Evolutionary conservation across 2,113 vertebrate genomes (phyloP).

Genomic region (Bolborhynchus lineola): DNA sequence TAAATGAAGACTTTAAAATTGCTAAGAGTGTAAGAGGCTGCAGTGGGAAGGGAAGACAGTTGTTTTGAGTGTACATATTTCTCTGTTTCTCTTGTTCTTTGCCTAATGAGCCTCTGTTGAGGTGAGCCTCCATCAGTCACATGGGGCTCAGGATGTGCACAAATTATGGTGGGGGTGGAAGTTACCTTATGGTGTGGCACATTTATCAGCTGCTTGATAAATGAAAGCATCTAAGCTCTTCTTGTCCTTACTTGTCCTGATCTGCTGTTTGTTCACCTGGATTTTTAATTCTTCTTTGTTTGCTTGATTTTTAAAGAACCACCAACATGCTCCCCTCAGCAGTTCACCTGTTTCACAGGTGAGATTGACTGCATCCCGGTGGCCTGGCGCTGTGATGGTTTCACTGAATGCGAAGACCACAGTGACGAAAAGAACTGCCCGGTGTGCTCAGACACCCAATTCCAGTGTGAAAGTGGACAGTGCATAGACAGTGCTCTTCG

Average conservation of each 20-base stretch:
- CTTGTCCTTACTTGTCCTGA: not conserved
- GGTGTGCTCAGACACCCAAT: conserved; percentile 87
- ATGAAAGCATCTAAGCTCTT: not conserved
- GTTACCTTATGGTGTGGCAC: not conserved
- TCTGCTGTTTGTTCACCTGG: not conserved
- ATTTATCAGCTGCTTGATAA: not conserved
- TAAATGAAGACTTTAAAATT: not conserved
- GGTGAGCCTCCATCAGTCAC: not conserved
- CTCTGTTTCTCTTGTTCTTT: not conserved
- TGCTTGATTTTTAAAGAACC: conserved; percentile 83
- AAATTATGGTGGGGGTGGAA: not conserved
- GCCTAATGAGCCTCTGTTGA: not conserved
- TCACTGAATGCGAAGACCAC: conserved; percentile 90
- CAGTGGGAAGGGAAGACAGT: not conserved
- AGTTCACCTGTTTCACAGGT: conserved; percentile 93
- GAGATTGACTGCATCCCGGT: conserved; percentile 97
- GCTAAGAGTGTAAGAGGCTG: not conserved
- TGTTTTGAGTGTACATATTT: not conserved
- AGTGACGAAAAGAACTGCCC: conserved; percentile 96
- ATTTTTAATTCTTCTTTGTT: conserved; percentile 51
- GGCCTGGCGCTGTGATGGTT: conserved; percentile 94
- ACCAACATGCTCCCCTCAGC: conserved; percentile 94
- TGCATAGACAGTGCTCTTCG: conserved; percentile 84
- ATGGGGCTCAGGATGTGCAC: not conserved
- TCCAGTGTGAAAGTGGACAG: conserved; percentile 94